These are phyloP conservation scores for Chiridota heheva DNA, from an alignment of 35 echinoderm and acorn worm genomes.

Conservation along the genomic window DNA sequence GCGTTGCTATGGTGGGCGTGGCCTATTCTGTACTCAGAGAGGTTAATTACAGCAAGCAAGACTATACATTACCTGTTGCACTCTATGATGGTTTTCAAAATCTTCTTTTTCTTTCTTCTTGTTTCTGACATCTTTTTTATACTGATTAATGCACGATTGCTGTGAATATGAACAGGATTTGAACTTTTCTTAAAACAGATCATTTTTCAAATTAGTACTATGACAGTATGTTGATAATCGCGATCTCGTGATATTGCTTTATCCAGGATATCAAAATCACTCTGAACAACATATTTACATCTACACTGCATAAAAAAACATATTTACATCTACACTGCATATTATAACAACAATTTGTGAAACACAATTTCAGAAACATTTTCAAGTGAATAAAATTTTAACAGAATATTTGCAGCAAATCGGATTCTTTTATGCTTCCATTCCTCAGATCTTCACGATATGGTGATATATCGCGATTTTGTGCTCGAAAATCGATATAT, in stretches of 20 bases:
- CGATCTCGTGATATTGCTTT: not conserved
- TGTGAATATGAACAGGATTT: not conserved
- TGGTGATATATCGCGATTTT: too few relatives aligned
- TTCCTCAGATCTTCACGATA: too few relatives aligned
- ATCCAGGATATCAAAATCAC: not conserved
- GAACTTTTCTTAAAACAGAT: not conserved
- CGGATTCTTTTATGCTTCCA: too few relatives aligned
- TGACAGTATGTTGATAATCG: not conserved
- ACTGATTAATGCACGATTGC: not conserved
- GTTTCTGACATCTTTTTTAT: not conserved
- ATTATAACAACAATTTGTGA: too few relatives aligned
- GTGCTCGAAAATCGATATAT: too few relatives aligned
- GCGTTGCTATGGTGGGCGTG: not conserved
- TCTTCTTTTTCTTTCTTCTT: slow-evolving; percentile 15
- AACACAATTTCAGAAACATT: too few relatives aligned
- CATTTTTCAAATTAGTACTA: not conserved
- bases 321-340: too few relatives aligned
- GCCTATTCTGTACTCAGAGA: not conserved
- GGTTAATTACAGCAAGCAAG: not conserved
- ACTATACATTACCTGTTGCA: slow-evolving; percentile 1
- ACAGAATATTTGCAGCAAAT: too few relatives aligned
- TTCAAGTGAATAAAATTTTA: too few relatives aligned
- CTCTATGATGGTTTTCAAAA: slow-evolving; percentile 3
- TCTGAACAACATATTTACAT: too few relatives aligned
- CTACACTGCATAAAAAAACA: too few relatives aligned